Percentiles rank a stretch among this genome's conserved stretches.
Evolutionary conservation across 1,140 invertebrate species (phyloP).

Genomic region (Caenorhabditis brenneri): DNA sequence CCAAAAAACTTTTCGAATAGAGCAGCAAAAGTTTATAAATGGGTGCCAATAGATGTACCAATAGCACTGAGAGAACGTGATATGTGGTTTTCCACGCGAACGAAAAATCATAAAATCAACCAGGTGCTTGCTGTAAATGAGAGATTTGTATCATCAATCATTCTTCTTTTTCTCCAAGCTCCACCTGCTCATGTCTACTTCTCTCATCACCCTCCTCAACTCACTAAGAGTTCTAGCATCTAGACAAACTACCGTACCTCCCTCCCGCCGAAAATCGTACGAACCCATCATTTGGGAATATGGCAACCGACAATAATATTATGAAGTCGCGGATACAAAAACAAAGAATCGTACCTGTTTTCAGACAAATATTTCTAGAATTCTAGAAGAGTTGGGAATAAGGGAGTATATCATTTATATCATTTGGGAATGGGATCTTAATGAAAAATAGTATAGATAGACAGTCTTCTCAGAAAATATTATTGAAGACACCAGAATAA

Average conservation of each 20-base stretch:
- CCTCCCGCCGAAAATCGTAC: background rate
- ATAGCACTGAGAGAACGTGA: too few relatives aligned
- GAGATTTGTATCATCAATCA: conserved; percentile 13
- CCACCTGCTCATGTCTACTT: background rate
- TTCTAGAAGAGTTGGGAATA: background rate
- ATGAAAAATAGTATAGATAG: background rate
- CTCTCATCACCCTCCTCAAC: background rate
- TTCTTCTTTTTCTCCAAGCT: background rate
- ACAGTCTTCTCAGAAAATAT: background rate
- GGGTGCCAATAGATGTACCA: too few relatives aligned
- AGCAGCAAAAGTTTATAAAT: too few relatives aligned
- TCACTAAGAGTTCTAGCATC: too few relatives aligned
- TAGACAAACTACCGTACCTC: background rate
- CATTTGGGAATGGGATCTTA: background rate
- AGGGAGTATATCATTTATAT: background rate
- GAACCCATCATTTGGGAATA: background rate
- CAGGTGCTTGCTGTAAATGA: background rate
- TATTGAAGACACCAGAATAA: background rate
- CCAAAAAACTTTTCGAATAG: too few relatives aligned
- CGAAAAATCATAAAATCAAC: background rate
- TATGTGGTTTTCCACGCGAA: background rate
- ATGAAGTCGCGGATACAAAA: background rate
- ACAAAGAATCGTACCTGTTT: conserved; percentile 26
- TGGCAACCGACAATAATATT: background rate
- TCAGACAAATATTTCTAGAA: background rate